Conservation (phyloP, 2,888 invertebrate species). For the Parnassius orleans region DNA sequence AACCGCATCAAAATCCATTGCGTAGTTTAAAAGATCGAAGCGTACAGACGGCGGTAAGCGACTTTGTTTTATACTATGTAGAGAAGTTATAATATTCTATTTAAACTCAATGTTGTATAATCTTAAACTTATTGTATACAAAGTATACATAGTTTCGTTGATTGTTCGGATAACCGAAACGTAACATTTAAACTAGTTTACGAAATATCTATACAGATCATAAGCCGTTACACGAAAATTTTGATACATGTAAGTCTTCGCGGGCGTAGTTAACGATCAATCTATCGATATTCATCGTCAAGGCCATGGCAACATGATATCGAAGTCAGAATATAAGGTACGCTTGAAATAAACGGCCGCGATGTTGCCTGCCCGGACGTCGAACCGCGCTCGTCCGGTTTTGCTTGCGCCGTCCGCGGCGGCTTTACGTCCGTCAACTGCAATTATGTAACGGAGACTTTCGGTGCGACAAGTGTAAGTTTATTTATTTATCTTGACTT, state of each 20-base stretch:
- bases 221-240: too few species aligned
- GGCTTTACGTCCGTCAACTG: slow-evolving; percentile 55
- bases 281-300: slow-evolving; percentile 9
- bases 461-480: slow-evolving; percentile 9
- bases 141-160: too few species aligned
- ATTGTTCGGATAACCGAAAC: too few species aligned
- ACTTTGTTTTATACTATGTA: too few species aligned
- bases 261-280: slow-evolving; percentile 8
- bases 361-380: slow-evolving; percentile 43
- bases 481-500: slow-evolving; percentile 13
- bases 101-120: too few species aligned
- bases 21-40: too few species aligned
- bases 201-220: too few species aligned
- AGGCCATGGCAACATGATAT: slow-evolving; percentile 45
- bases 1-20: too few species aligned
- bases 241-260: neutral
- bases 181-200: too few species aligned
- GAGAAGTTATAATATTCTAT: too few species aligned
- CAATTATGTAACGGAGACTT: slow-evolving; percentile 55
- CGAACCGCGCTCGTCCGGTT: slow-evolving; percentile 63
- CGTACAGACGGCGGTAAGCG: too few species aligned
- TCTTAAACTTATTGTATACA: too few species aligned
- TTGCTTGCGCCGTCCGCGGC: slow-evolving; percentile 34
- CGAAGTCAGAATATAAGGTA: slow-evolving; percentile 46
- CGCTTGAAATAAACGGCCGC: slow-evolving; percentile 46